Evolutionary conservation across 30 jellyfish, hydroid and myxozoan genomes (phyloP).

Genomic region (Aurelia sp.): DNA sequence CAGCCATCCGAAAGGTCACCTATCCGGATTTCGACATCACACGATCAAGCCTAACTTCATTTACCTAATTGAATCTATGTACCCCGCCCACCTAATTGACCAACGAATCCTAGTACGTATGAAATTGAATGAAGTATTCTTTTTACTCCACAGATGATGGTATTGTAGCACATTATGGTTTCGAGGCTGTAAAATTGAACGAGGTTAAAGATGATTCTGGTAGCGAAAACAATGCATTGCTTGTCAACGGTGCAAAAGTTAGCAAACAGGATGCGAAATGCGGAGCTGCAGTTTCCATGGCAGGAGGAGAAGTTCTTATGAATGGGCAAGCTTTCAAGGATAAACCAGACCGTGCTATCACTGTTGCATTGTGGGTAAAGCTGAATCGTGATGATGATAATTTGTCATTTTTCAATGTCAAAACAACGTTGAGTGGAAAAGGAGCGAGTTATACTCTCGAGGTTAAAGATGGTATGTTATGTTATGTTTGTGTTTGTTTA

Average conservation of each 20-base stretch:
- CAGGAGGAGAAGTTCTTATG: constrained; percentile 92
- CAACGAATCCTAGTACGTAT: too few species aligned
- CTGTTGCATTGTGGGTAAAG: constrained; percentile 98
- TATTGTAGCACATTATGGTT: constrained; percentile 92
- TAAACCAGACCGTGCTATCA: constrained; percentile 79
- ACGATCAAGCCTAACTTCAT: too few species aligned
- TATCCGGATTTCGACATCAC: too few species aligned
- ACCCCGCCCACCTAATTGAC: too few species aligned
- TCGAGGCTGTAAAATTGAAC: constrained; percentile 84
- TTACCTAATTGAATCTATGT: too few species aligned
- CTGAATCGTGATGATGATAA: constrained; percentile 86
- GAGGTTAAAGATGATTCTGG: constrained; percentile 88
- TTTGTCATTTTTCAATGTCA: constrained; percentile 82
- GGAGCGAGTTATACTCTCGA: constrained; percentile 92
- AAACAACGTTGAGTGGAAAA: constrained; percentile 69
- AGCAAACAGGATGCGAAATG: constrained; percentile 90
- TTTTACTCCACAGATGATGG: constrained; percentile 53
- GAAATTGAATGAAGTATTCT: too few species aligned
- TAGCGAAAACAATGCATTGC: constrained; percentile 77
- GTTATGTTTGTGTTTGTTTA: background rate
- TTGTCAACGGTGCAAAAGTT: constrained; percentile 94
- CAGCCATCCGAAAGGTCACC: too few species aligned
- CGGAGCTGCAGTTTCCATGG: constrained; percentile 94
- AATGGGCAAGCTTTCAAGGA: constrained; percentile 79
- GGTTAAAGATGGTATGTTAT: constrained; percentile 77